Percentiles rank a stretch among this genome's conserved stretches.
Conservation (phyloP, 1,140 invertebrate species). For the Drosophila novamexicana region DNA sequence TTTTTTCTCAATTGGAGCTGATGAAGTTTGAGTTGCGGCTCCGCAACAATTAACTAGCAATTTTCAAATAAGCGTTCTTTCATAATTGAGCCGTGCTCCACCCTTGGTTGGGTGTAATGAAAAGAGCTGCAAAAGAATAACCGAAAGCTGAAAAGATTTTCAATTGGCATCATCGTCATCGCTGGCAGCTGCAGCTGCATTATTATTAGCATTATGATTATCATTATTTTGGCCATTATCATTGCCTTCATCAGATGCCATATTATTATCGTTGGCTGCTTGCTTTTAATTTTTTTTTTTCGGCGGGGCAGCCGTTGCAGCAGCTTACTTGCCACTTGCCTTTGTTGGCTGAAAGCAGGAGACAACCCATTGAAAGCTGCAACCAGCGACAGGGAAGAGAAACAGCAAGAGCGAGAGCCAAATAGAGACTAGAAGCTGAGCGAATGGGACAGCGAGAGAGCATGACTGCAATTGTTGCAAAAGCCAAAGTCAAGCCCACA, state of each 20-base stretch:
- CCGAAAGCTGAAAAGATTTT: conserved; percentile 64
- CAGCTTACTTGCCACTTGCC: conserved; percentile 40
- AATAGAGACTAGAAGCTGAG: neutral
- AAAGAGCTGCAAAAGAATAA: conserved; percentile 45
- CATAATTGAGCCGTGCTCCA: conserved; percentile 56
- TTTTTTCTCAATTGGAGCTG: conserved; percentile 14
- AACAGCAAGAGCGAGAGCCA: neutral
- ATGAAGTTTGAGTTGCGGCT: conserved; percentile 21
- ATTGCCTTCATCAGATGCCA: conserved; percentile 75
- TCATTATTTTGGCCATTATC: conserved; percentile 59
- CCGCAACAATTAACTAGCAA: conserved; percentile 77
- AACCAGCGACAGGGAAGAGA: neutral
- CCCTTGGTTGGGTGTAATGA: conserved; percentile 50
- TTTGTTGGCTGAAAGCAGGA: conserved; percentile 39
- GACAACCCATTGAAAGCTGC: conserved; percentile 30
- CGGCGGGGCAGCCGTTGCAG: conserved; percentile 12
- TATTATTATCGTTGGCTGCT: conserved; percentile 59
- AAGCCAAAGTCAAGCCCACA: conserved; percentile 52
- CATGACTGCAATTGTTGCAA: conserved; percentile 66
- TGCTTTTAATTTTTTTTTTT: conserved; percentile 57
- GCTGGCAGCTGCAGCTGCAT: conserved; percentile 37
- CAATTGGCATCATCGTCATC: conserved; percentile 68
- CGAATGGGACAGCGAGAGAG: neutral
- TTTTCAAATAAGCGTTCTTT: conserved; percentile 79
- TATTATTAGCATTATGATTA: conserved; percentile 64